Base-by-base conservation (phyloP, 2,113 vertebrate species). In the Peromyscus polionotus region DNA sequence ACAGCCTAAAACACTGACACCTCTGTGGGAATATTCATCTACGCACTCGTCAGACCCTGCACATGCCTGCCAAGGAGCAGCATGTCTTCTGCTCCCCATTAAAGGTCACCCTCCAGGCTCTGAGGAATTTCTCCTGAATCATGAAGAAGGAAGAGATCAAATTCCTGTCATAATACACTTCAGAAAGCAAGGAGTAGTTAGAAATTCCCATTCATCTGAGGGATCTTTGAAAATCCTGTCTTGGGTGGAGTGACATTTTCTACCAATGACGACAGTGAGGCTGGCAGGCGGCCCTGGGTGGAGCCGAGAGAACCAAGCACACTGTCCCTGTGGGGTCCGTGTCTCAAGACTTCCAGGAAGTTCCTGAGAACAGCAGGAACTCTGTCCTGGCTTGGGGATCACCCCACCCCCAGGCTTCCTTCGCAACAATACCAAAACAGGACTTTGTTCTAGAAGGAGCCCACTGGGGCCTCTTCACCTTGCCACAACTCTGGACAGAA, bases 211-310 rank as follows among this genome's bases (percentile, higher is more conserved):
- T 94, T 97, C 91, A 97, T 97, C 95, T 90, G 79, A 95, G 93
- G 93, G 96, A 97, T 97, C 96, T 97, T 97, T 98, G 97, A 96
- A 93, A 97, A 96, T 93, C 96, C 96, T 97, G 97, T 59, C 59
- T 94, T 96, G 98, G 98, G 98, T 97, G 98, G 97, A 97, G 98
- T 93, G 93, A 96, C 96, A 96, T 97, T 98, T 97, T 96, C 70
- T 96, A 97, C 96, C 91, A 96, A 97, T 96, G 91, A 97, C 97
- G 97, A 92, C 97, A 94, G 93, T 90, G n/a, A 48, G 20, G 26
- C 97, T 97, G 97, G 98, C 96, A 84, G 92, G 72, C 72, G 17
- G 92, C 90, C 86, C 42, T 42, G 87, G 91, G 31, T 57, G 57
- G 1, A 45, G 90, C 65, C 51, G 31, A 57, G 61, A 84, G 59